Percentiles rank a stretch among this genome's conserved stretches.
Evolutionary conservation across 2,113 vertebrate species (phyloP).

Genomic region (Petroica traversi): DNA sequence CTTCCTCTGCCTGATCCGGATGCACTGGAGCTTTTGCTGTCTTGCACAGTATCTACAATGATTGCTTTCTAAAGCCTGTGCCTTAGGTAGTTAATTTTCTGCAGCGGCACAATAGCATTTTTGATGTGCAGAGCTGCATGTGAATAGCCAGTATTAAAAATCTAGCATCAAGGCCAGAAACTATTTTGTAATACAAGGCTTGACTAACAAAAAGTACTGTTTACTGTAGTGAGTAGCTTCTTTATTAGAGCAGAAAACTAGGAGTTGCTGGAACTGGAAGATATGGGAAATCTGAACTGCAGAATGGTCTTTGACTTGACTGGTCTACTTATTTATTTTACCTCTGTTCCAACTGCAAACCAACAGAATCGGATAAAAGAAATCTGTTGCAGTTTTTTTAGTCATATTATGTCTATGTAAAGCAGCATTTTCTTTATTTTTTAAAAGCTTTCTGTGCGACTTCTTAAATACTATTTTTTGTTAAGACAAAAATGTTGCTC

Average conservation of each 20-base stretch:
- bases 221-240: neutral
- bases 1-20: neutral
- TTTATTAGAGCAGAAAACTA: slow-evolving; percentile 3
- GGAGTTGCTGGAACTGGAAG: neutral
- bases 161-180: neutral
- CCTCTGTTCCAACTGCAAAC: neutral
- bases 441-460: neutral
- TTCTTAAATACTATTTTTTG: neutral
- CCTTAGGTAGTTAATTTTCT: slow-evolving; percentile 22
- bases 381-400: neutral
- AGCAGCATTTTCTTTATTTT: neutral
- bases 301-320: neutral
- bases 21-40: neutral
- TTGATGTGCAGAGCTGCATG: neutral
- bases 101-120: neutral
- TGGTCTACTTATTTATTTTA: neutral
- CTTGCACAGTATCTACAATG: neutral
- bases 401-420: neutral
- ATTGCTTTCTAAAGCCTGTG: slow-evolving; percentile 11
- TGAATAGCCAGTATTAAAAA: slow-evolving; percentile 13
- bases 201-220: neutral
- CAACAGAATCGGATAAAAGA: neutral
- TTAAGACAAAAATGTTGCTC: neutral
- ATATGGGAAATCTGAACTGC: neutral
- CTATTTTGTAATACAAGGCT: neutral